Conservation (phyloP, 2,888 invertebrate species). For the Nasonovia ribisnigri region DNA sequence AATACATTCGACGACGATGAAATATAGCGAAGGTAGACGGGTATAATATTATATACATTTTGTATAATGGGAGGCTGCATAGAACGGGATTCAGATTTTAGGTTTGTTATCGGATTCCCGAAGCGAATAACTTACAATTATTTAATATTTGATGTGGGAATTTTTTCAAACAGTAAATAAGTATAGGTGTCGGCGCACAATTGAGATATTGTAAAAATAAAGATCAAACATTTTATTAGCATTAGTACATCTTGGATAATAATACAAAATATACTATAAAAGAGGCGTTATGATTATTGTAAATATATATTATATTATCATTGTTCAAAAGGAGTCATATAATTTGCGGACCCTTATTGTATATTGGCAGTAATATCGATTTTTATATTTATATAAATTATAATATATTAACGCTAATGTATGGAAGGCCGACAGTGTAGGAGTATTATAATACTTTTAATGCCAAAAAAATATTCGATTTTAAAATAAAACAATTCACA, state of each 20-base stretch:
- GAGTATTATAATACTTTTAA: neutral
- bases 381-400: neutral
- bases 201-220: too few relatives aligned
- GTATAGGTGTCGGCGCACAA: too few relatives aligned
- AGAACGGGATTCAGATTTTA: neutral
- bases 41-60: neutral
- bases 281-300: neutral
- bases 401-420: neutral
- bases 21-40: neutral
- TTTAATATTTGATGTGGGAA: too few relatives aligned
- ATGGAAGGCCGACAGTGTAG: neutral
- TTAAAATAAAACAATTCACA: neutral
- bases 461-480: neutral
- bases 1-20: neutral
- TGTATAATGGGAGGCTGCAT: neutral
- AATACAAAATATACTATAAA: neutral
- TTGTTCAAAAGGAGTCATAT: neutral
- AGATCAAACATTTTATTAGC: too few relatives aligned
- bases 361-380: neutral
- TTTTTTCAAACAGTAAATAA: too few relatives aligned
- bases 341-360: neutral
- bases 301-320: neutral
- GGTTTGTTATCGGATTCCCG: neutral
- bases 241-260: too few relatives aligned
- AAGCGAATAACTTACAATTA: neutral